Conservation (phyloP, 1,140 invertebrate species). For the Mya arenaria region DNA sequence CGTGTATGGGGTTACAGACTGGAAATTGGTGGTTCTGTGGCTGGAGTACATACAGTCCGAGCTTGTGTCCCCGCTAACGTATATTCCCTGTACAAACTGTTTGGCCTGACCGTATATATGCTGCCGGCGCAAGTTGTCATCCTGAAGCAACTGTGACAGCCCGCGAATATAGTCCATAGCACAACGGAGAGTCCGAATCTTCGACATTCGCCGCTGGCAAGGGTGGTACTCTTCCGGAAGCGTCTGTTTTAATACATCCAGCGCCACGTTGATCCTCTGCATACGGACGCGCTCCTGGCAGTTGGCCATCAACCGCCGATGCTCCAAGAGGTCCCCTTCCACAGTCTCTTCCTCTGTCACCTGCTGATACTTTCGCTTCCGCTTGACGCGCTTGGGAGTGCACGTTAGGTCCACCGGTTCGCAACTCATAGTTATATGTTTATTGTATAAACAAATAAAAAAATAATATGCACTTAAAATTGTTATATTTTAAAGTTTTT, state of each 20-base stretch:
- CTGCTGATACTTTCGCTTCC: slow-evolving; percentile 23
- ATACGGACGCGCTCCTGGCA: slow-evolving; percentile 91
- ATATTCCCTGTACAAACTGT: slow-evolving; percentile 17
- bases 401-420: background rate
- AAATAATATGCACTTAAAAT: background rate
- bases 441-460: background rate
- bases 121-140: slow-evolving; percentile 38
- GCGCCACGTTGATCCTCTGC: slow-evolving; percentile 98
- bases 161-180: slow-evolving; percentile 99
- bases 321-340: slow-evolving; percentile 61
- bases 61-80: background rate
- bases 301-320: slow-evolving; percentile 63
- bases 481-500: background rate
- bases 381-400: background rate
- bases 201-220: slow-evolving; percentile 96
- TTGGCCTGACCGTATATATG: slow-evolving; percentile 9
- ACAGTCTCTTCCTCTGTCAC: background rate
- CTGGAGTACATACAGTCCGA: background rate
- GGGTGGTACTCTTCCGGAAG: slow-evolving; percentile 98
- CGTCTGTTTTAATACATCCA: slow-evolving; percentile 84
- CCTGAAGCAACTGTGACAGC: slow-evolving; percentile 92
- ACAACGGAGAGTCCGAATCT: slow-evolving; percentile 96
- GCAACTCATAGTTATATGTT: background rate
- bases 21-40: background rate
- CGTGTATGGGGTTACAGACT: background rate